Evolutionary conservation across 1,140 invertebrate genomes (phyloP), one percentile per base, ranked within the genome.

Genomic region (Whitmania pigra): DNA sequence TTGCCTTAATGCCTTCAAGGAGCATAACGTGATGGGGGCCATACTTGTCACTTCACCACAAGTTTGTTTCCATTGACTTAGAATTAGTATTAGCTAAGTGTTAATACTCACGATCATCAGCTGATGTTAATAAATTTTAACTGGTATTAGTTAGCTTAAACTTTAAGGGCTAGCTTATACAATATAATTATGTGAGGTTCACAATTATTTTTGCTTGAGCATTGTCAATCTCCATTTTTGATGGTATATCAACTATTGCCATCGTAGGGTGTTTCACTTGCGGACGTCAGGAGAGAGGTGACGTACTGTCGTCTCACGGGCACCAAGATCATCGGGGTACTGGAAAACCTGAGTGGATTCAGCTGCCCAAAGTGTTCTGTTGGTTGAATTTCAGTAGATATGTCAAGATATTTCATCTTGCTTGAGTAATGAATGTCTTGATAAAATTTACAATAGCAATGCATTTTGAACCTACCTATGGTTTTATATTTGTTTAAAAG

Each of bases 261-360:
- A 17, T 49, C 13, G 43, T 13, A 85, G 80, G 87, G 90, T 79
- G 88, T 97, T 9, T 88, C 94, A 0, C 84, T 97, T n/a, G 88
- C 90, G 76, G 94, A 98, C 87, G 94, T 98, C 0, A 82, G 93
- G 43, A 90, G 94, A 82, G 93, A 98, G 85, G 87, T 97, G 25
- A 93, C 90, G 53, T 97, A 97, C 81, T 98, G 94, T 81, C 85
- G 86, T 74, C 95, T 94, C 85, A 92, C 92, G 18, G 87, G 87
- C 31, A 88, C 98, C 68, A 87, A 87, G 18, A 87, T 97, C 29
- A 82, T 94, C 73, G 95, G 95, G 27, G 89, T 97, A 49, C 84
- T 97, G 73, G 94, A 97, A 82, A 97, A 97, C 82, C 96, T 97
- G 93, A 91, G 89, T 80, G 90, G 91, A 18, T 94, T 89, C 84